phyloP scores from a whole-genome alignment of 2,113 vertebrate genomes.

The Falco punctatus region DNA sequence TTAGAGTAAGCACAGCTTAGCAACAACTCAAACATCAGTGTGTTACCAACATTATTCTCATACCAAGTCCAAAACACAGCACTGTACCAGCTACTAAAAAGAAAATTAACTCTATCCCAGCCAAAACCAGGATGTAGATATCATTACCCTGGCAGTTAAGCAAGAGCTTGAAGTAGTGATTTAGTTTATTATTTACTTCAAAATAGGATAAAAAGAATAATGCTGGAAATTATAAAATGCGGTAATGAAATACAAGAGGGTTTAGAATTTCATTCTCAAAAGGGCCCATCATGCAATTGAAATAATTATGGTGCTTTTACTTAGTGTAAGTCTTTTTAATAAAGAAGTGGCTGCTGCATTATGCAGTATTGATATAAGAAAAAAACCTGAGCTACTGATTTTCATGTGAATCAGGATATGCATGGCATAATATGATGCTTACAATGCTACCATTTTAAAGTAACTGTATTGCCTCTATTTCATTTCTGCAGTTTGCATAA shows the following conservation, averaged over 20 bases:
- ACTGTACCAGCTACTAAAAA: too few relatives aligned
- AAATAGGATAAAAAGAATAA: neutral
- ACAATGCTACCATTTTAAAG: neutral
- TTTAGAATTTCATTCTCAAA: neutral
- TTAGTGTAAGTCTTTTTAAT: constrained; percentile 28
- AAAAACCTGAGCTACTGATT: neutral
- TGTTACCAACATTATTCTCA: too few relatives aligned
- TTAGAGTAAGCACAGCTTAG: too few relatives aligned
- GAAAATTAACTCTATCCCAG: too few relatives aligned
- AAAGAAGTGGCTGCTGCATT: neutral
- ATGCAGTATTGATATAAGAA: neutral
- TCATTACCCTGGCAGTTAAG: neutral
- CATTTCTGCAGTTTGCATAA: neutral
- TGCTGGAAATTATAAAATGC: neutral
- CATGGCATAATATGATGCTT: neutral
- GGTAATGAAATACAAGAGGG: neutral
- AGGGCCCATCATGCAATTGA: neutral
- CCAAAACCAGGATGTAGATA: too few relatives aligned
- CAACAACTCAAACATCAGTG: too few relatives aligned
- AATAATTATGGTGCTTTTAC: neutral
- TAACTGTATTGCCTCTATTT: neutral
- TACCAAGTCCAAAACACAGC: too few relatives aligned
- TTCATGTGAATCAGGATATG: neutral
- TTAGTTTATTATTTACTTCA: neutral
- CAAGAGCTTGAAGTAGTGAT: neutral